These are phyloP conservation scores for Drosophila fuyamai DNA, from an alignment of 1,140 invertebrate genomes.

Conservation along the genomic window DNA sequence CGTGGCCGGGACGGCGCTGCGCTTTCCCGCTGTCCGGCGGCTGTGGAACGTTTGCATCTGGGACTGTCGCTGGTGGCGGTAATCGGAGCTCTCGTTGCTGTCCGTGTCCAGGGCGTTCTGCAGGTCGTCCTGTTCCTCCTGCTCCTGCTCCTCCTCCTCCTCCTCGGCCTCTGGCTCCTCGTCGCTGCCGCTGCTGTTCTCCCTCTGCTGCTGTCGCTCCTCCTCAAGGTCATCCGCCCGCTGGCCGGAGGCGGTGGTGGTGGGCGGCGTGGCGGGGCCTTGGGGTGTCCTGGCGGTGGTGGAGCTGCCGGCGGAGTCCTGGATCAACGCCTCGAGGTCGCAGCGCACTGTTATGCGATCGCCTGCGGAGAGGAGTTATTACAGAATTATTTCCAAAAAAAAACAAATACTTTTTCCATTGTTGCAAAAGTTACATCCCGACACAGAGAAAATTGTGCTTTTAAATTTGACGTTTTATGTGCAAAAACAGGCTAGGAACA, in stretches of 20 bases:
- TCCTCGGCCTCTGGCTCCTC: conserved; percentile 18
- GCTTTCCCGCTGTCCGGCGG: conserved; percentile 10
- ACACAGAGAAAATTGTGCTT: no score
- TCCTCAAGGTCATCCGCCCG: conserved; percentile 17
- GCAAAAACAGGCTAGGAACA: no score
- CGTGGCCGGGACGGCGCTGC: conserved; percentile 31
- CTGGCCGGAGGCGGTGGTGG: conserved; percentile 9
- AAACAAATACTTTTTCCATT: no score
- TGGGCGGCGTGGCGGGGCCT: conserved; percentile 20
- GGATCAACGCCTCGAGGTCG: conserved; percentile 90
- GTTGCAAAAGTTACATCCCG: no score
- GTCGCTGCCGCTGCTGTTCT: conserved; percentile 30
- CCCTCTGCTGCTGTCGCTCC: conserved; percentile 13
- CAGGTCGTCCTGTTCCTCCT: conserved; percentile 57
- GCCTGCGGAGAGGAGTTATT: conserved; percentile 85
- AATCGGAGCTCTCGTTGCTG: conserved; percentile 56
- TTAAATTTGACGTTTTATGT: no score
- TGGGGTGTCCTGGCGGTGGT: conserved; percentile 15
- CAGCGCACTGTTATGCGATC: conserved; percentile 91
- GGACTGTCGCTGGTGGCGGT: conserved; percentile 41
- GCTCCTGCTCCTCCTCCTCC: conserved; percentile 38
- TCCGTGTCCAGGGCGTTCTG: conserved; percentile 66
- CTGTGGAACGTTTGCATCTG: conserved; percentile 17
- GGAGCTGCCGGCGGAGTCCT: conserved; percentile 73
- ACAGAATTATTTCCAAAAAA: no score